Percentiles rank a stretch among this genome's conserved stretches.
These are phyloP conservation scores for Cuniculus paca DNA, from an alignment of 2,797 vertebrate species.

Conservation along the genomic window DNA sequence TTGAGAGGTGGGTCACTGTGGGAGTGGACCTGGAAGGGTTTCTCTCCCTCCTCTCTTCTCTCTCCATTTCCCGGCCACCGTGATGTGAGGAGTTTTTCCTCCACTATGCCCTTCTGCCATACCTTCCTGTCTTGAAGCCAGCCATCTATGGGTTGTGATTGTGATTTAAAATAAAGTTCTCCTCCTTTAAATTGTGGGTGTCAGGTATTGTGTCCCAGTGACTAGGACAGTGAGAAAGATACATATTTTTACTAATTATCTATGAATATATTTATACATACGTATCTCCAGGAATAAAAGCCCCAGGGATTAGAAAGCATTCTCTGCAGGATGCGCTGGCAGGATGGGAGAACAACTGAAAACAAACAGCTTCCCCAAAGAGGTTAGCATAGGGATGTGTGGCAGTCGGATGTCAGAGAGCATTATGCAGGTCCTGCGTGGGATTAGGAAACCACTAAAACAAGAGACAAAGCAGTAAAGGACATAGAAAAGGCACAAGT, in stretches of 20 bases:
- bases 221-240: neutral
- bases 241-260: neutral
- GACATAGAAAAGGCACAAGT: conserved; percentile 30
- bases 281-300: neutral
- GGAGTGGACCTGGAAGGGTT: neutral
- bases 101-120: neutral
- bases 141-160: neutral
- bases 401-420: neutral
- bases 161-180: neutral
- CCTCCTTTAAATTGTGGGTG: neutral
- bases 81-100: neutral
- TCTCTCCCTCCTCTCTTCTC: neutral
- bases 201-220: neutral
- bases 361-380: neutral
- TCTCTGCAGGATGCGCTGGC: neutral
- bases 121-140: neutral
- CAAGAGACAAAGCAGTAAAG: neutral
- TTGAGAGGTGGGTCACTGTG: neutral
- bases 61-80: neutral
- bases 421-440: neutral
- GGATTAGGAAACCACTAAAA: neutral
- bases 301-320: neutral
- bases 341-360: neutral
- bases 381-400: neutral
- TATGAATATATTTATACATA: neutral